Evolutionary conservation across 1,140 invertebrate genomes (phyloP).

Genomic region (Bombus cullumanus): DNA sequence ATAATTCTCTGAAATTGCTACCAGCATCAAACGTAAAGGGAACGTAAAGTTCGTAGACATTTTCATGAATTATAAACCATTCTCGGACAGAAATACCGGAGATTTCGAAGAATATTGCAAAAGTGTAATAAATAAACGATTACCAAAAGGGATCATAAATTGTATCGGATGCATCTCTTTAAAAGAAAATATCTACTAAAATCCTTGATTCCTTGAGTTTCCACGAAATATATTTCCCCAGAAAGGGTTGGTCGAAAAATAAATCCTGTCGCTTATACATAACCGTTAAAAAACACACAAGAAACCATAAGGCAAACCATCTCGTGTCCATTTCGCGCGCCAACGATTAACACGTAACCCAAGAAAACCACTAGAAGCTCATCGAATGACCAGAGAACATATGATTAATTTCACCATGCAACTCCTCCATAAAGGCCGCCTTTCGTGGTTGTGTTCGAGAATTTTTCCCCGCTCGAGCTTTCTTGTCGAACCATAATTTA

Average conservation of each 20-base stretch:
- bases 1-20: too few relatives aligned
- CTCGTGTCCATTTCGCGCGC: background rate
- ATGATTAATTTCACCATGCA: conserved; percentile 20
- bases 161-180: background rate
- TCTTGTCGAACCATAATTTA: conserved; percentile 11
- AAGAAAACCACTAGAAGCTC: background rate
- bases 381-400: background rate
- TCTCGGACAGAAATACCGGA: background rate
- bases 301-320: too few relatives aligned
- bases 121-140: background rate
- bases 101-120: background rate
- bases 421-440: background rate
- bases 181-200: background rate
- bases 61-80: background rate
- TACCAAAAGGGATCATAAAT: too few relatives aligned
- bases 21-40: too few relatives aligned
- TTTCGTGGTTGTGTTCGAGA: background rate
- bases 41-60: too few relatives aligned
- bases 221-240: background rate
- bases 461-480: background rate
- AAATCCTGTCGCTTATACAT: background rate
- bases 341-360: conserved; percentile 17
- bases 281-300: background rate
- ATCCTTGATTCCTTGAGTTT: background rate
- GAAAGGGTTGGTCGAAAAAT: background rate